Base-by-base conservation (phyloP, 1,140 invertebrate genomes). In the Drosophila mauritiana region DNA sequence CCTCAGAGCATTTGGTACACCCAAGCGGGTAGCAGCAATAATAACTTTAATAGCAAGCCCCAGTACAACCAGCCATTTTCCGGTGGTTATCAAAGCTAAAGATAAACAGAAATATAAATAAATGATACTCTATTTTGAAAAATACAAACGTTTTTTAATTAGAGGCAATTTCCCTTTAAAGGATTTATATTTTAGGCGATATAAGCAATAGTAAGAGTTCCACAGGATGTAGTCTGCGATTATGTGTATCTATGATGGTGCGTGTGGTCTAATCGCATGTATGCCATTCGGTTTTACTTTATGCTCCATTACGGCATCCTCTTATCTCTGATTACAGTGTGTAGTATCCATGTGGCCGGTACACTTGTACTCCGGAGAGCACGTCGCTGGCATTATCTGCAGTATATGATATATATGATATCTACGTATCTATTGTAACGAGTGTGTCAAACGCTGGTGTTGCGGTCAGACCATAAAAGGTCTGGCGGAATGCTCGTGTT, bases 381-480 rank as follows among this genome's bases (percentile, higher is more conserved):
- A 74, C 57, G 57, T 73, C 70, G 72, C 39, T 63, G 72, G 46
- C 49, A 74, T 62, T 73, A 73, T 73, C 59, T 53, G 37, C 25
- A n/a, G 37, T 37, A 57, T 45, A 57, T 45, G 49, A 40, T 78
- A 58, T 55, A 20, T 62, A 40, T 15, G 36, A 63, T 58, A 40
- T 45, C 36, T 37, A 13, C 12, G 36, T 37, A 37, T 31, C 20
- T 65, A 58, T 68, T 64, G 76, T 82, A 46, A 76, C 73, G 73
- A 76, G 72, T 67, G 53, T 62, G 77, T 80, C 72, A 65, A 64
- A 78, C 59, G 80, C 36, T 57, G 46, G 36, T 45, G 59, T 36
- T 69, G 51, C 56, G 77, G 74, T 65, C 54, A 76, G 61, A 48
- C 62, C 75, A 83, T 88, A 79, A 82, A 88, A 73, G 67, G 77